Base-by-base conservation (phyloP, 2,888 invertebrate genomes). In the Flabesymbios commensalis region DNA sequence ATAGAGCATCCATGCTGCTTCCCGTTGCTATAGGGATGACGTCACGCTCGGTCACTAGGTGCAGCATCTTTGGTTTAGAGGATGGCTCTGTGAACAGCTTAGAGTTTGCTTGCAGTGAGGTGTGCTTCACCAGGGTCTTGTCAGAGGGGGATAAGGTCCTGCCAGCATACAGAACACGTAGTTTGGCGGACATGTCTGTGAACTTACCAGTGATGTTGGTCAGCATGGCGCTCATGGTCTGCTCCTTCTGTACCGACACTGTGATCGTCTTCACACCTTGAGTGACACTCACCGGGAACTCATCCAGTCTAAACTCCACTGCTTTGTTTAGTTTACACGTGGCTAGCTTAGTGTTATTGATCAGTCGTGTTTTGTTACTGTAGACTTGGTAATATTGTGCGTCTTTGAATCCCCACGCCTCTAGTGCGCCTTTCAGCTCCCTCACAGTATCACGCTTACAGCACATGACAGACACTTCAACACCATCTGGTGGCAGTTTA, bases 201-300 rank as follows among this genome's bases (percentile, higher is more conserved):
- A 32, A 19, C 33, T 49, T 57, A 22, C 29, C 48, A 4, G 4
- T 36, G 3, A 59, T 55, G 36, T 43, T 55, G 26, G n/a, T n/a
- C 4, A 59, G 10, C 24, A 59, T 17, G 5, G 3, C 26, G 2
- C 5, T 7, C 22, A 59, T 4, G 17, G 51, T 3, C 24, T 31
- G 2, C 7, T 55, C 54, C 3, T 4, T 4, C n/a, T 32, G 10
- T n/a, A 24, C 55, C 22, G 33, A 4, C 10, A 59, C 5, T 10
- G 10, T 32, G 2, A 31, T 14, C 7, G 31, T n/a, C 7, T 43
- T 45, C 4, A 33, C 17, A 7, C 26, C 47, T n/a, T 43, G 31
- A 17, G 24, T 36, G 24, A 55, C 45, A 4, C 22, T 7, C 3
- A 59, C 39, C 17, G 59, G 59, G 29, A 59, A 59, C 32, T 42